Base-by-base conservation (phyloP, 2,888 invertebrate species). In the Caenorhabditis sinica region DNA sequence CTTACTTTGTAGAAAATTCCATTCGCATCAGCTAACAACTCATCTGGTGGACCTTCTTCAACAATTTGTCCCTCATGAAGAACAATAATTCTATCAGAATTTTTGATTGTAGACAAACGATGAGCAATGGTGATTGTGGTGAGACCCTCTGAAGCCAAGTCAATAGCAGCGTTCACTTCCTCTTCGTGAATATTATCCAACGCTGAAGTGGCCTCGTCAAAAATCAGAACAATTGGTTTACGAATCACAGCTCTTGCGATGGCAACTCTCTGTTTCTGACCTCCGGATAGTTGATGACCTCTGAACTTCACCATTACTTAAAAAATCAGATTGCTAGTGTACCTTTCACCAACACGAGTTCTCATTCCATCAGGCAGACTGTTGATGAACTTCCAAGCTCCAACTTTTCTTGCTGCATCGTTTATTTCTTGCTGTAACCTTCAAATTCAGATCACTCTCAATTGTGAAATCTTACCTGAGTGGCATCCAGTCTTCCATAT, bases 91-190 rank as follows among this genome's bases (percentile, higher is more conserved):
- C 91, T 58, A 63, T 92, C 92, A 28, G 90, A 86, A 45, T 89
- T 91, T 60, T 87, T 87, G n/a, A 91, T 87, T 3, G 91, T 91
- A 1, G 90, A 87, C 9, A 91, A 68, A 9, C 91, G 79, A 75
- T 92, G 92, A 5, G 92, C 91, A 60, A 92, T 92, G 1, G 92
- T 92, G 45, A 92, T 92, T 6, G 90, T 90, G 2, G 91, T 92
- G 23, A 92, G 84, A 51, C 91, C 92, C 60, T 90, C 87, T 9
- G 89, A 90, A 43, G 92, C 92, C n/a, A 89, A 82, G 61, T 92
- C 92, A 65, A 92, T 90, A 1, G 92, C 91, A 49, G 87, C 87
- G 72, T 92, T 92, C 45, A 92, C 92, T 83, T 92, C 92, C 43
- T 90, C 91, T 71, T 92, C 92, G 81, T 92, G 91, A 68, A 90